Evolutionary conservation across 2,888 invertebrate species (phyloP).

Genomic region (Hipparchia semele): DNA sequence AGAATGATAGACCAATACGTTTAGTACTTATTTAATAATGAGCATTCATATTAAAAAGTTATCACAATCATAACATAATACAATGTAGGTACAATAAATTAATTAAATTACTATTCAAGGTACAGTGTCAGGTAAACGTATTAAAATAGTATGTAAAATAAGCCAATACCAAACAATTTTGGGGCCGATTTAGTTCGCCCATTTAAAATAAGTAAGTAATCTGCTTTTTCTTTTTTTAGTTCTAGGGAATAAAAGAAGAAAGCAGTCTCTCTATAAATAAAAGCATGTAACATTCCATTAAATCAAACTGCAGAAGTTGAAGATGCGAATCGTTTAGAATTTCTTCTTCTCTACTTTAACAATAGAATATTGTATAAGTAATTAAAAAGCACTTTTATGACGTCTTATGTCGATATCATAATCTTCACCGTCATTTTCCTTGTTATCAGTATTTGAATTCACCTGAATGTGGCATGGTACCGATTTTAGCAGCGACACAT

Average conservation of each 20-base stretch:
- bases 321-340: too few species aligned
- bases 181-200: too few species aligned
- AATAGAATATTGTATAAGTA: not conserved
- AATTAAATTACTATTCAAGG: too few species aligned
- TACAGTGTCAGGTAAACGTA: too few species aligned
- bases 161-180: not conserved
- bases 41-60: not conserved
- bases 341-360: too few species aligned
- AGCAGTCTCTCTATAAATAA: too few species aligned
- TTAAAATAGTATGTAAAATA: not conserved
- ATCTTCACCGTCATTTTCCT: conserved; percentile 2
- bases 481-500: conserved; percentile 13
- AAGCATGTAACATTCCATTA: too few species aligned
- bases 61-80: not conserved
- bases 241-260: too few species aligned
- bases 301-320: too few species aligned
- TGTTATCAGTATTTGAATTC: not conserved
- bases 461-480: conserved; percentile 14
- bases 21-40: conserved; percentile 6
- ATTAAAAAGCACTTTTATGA: not conserved
- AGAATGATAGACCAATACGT: not conserved
- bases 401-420: conserved; percentile 1
- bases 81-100: not conserved
- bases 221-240: too few species aligned
- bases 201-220: too few species aligned